Evolutionary conservation across 2,797 vertebrate species (phyloP), one percentile per base, ranked within the genome.

Genomic region (Luscinia megarhynchos): DNA sequence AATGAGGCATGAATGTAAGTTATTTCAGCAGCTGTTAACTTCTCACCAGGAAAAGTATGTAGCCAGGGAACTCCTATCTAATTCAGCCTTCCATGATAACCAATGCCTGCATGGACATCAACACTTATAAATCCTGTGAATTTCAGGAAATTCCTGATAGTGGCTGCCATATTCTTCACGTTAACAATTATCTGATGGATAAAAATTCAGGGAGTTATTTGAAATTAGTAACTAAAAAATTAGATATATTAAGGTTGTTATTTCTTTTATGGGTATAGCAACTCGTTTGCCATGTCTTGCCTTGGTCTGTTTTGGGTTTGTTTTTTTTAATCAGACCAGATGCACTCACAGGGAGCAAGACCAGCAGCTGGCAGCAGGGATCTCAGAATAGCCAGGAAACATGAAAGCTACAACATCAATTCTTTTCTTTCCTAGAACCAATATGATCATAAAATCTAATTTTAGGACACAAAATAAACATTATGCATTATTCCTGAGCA

Each of bases 341-440:
- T 29, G 23, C 22, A 50, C 14, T 80, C 70, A 46, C 10, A 87
- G 26, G 8, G 26, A 93, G 69, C 57, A 72, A 46, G 51, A 94
- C 55, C 78, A 86, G 84, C 76, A 92, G 51, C 72, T 88, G 62
- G 54, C 83, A 92, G 59, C 62, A 78, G 86, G 93, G 64, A 85
- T 64, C 57, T 41, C 83, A 89, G 27, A 81, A 91, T 32, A 40
- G 40, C 70, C 26, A 41, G 24, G 53, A 89, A 48, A 41, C 48
- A 11, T 3, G 43, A 55, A 74, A 89, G 26, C 5, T 74, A 27
- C 38, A 50, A 16, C 8, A 27, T 18, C 54, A 30, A 15, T 61
- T 83, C 1, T 74, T 68, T 36, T 75, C 12, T 50, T 87, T 62
- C 40, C 10, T 23, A 22, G 34, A 41, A 76, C 9, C 11, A 74